Conservation (phyloP, 1,140 invertebrate species). For the Semibalanus balanoides region DNA sequence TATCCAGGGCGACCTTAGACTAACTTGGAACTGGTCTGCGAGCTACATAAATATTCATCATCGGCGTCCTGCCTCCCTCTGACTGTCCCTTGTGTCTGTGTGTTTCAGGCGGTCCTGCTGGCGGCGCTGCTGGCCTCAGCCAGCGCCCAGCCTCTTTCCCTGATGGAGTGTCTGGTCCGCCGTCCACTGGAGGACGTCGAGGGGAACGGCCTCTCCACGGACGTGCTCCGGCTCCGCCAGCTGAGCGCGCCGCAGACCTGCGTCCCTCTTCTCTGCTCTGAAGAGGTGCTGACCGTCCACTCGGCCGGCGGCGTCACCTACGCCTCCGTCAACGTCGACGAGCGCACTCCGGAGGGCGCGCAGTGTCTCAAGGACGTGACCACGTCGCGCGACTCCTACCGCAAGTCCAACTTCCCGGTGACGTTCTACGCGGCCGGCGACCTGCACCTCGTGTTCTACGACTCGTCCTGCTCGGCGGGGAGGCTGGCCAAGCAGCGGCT, state of each 20-base stretch:
- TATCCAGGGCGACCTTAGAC: no score
- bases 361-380: background rate
- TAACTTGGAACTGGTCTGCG: no score
- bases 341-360: background rate
- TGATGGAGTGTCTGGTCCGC: background rate
- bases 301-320: background rate
- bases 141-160: background rate
- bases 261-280: background rate
- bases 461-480: background rate
- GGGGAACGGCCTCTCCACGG: background rate
- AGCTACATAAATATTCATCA: no score
- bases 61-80: no score
- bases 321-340: slow-evolving; percentile 4
- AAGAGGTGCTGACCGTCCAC: background rate
- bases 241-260: background rate
- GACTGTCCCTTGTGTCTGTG: no score
- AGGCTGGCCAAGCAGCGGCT: background rate
- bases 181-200: background rate
- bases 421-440: slow-evolving; percentile 4
- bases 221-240: background rate
- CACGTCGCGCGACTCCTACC: background rate
- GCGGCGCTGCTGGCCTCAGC: background rate
- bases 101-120: background rate
- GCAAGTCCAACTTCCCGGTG: slow-evolving; percentile 6
- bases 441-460: slow-evolving; percentile 1